Evolutionary conservation across 2,888 invertebrate species (phyloP).

Genomic region (Creontiades dilutus): DNA sequence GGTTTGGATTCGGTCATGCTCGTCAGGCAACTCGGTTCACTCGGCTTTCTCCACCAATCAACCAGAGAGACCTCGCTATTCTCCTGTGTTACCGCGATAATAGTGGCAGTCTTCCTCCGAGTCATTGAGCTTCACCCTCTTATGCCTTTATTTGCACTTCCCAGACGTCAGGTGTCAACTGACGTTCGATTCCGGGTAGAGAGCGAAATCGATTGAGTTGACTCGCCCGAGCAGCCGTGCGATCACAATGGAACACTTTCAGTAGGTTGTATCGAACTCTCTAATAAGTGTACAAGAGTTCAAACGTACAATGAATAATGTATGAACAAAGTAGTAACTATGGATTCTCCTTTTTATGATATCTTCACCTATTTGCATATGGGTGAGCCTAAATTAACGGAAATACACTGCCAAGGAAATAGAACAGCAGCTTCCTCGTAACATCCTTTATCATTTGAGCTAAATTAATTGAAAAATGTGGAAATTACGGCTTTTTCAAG

Average conservation of each 20-base stretch:
- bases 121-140: background rate
- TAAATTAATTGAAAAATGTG: no score
- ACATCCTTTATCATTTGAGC: no score
- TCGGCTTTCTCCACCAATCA: background rate
- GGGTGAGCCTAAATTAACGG: no score
- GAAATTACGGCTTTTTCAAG: no score
- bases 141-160: background rate
- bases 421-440: no score
- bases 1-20: background rate
- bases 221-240: background rate
- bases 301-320: no score
- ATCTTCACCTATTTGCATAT: no score
- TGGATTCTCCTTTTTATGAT: no score
- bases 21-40: background rate
- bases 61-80: background rate
- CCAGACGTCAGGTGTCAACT: background rate
- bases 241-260: background rate
- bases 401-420: no score
- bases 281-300: no score
- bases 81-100: background rate
- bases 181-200: slow-evolving; percentile 3
- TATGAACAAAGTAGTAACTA: no score
- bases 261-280: no score
- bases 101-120: background rate
- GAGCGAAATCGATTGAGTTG: background rate